Evolutionary conservation across 2,113 vertebrate species (phyloP), one percentile per base, ranked within the genome.

Genomic region (Rhineura floridana): DNA sequence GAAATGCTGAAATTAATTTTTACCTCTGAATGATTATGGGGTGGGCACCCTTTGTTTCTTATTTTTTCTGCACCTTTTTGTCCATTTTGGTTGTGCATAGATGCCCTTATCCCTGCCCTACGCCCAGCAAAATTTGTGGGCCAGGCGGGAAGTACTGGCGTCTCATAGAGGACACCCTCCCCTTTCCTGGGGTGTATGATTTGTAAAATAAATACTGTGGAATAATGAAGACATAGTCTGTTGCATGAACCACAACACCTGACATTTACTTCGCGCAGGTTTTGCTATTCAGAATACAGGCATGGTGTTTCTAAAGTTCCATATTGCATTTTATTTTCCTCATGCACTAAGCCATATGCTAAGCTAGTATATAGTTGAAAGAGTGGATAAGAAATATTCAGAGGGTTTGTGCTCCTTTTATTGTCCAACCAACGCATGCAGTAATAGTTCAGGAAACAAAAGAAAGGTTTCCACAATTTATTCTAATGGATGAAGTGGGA

Each of bases 381-480:
- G 75, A 76, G 50, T 9, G 17, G 65, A 6, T 59, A 80, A 83
- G 77, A 46, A 28, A 25, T 12, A 42, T 82, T 42, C 78, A 63
- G 90, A 2, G 2, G 5, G 48, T 76, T 52, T 70, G 42, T 79
- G 3, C 84, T 63, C 33, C 1, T n/a, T 55, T 78, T 48, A 78
- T 62, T 83, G 50, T 28, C 48, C 36, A 55, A 63, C 30, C 81
- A 72, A 79, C 76, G 50, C 83, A 63, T 69, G 30, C 13, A 65
- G 21, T 52, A 89, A 83, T 73, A 52, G 44, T 86, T 84, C 72
- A 59, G 70, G 48, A 83, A 91, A 91, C 67, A 87, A 78, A 87
- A 78, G 84, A 91, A 85, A 89, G 46, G 7, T 85, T 87, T 87
- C 48, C 39, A 76, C 50, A 88, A 88, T 91, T 70, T 86, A 86